These are phyloP conservation scores for Stegana nigrithorax DNA, from an alignment of 2,888 invertebrate genomes.

Conservation along the genomic window DNA sequence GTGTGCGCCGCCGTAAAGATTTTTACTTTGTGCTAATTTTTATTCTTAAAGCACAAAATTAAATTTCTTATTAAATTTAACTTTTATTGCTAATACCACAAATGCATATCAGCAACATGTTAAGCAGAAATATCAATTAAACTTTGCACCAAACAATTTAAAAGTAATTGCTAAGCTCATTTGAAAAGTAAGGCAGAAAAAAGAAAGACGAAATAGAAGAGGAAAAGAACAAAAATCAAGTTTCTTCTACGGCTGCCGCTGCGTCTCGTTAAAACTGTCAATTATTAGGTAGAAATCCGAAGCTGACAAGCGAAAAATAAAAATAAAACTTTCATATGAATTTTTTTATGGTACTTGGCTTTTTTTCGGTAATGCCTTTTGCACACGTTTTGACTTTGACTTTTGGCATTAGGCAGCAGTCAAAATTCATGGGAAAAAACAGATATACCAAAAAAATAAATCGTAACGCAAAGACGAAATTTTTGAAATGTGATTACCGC, in stretches of 20 bases:
- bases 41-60: too few species aligned
- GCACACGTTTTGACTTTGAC: background rate
- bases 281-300: background rate
- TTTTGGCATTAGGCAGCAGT: conserved; percentile 25
- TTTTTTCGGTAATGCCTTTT: background rate
- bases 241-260: too few species aligned
- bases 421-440: background rate
- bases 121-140: conserved; percentile 9
- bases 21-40: too few species aligned
- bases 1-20: too few species aligned
- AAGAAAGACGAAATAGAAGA: background rate
- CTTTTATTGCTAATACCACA: too few species aligned
- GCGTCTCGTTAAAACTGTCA: too few species aligned
- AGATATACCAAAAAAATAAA: background rate
- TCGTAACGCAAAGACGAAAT: conserved; percentile 1
- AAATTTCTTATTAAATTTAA: too few species aligned
- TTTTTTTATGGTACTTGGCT: background rate
- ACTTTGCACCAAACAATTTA: conserved; percentile 6
- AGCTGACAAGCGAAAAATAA: background rate
- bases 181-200: background rate
- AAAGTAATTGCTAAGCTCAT: conserved; percentile 13
- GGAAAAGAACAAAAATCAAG: background rate
- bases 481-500: conserved; percentile 48
- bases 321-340: conserved; percentile 10
- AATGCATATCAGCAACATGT: too few species aligned